Evolutionary conservation across 2,113 vertebrate species (phyloP), one percentile per base, ranked within the genome.

Genomic region (Dolichotis patagonum): DNA sequence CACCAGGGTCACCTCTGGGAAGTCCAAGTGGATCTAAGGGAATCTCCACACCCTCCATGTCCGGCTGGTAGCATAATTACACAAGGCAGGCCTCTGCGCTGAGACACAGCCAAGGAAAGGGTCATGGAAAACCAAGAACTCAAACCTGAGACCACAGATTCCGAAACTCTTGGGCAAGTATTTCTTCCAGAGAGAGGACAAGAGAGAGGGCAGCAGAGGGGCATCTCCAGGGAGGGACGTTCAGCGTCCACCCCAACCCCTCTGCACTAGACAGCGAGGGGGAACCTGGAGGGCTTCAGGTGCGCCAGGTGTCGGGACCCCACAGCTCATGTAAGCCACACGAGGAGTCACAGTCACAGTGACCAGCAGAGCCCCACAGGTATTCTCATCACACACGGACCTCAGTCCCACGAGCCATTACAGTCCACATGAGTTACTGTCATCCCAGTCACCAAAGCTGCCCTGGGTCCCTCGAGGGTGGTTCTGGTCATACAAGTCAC

Each of bases 181-280:
- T 24, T 24, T 67, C 28, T 60, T 78, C 62, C 28, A 52, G 22
- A 58, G 28, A 52, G 22, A 62, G 5, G n/a, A 10, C 5, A 65
- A 30, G 46, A 83, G 24, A 19, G 8, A 35, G 0, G 12, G 35
- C 9, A 14, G n/a, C n/a, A 8, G 1, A 35, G 2, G n/a, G 63
- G 41, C 22, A 65, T 32, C 12, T 69, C 63, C 83, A 63, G 24
- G 46, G 11, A 41, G 43, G 90, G 24, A 81, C 20, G 1, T 5
- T 46, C 20, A 49, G n/a, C 24, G 67, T 63, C 58, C 32, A 30
- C 35, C 46, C 17, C n/a, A 24, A 35, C 8, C 52, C 24, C 56
- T 77, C 77, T 30, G 28, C 17, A 4, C 7, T 6, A 84, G 17
- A 32, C 7, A 5, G 28, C 13, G 30, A 41, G 32, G 35, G 17